Evolutionary conservation across 2,888 invertebrate species (phyloP), one percentile per base, ranked within the genome.

Genomic region (Eupithecia subumbrata): DNA sequence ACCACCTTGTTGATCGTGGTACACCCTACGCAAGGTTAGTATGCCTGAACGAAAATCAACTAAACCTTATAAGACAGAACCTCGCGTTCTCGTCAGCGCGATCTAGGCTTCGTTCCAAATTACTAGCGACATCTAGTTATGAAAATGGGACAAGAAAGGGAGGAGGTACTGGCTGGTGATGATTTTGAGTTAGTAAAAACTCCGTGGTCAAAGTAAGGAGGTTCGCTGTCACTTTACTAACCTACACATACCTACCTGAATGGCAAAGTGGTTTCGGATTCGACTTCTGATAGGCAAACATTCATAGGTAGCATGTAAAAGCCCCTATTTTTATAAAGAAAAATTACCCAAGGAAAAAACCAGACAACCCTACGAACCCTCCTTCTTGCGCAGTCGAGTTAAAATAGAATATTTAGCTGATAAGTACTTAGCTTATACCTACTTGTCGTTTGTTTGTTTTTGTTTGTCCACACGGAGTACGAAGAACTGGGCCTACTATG

Each of bases 1-100:
- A 95, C 95, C 95, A 95, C 95, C 96, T 95, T 89, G 91, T 1
- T 96, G 97, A 97, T 97, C 96, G 95, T 95, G 96, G 96, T 96
- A 91, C 92, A 95, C 96, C 95, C 96, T 96, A 93, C 96, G 96
- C 96, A 96, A 96, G 96, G 96, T 96, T 96, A 97, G 96, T 96
- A 95, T 95, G 91, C 22, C 67, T 0, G 0, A 0, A 0, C 0
- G 4, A 2, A 9, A 12, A 2, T 30, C 5, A n/a, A 69, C 48
- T 5, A 30, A 48, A 7, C 74, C 80, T 84, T 91, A 85, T 91
- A 88, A 89, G 87, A 76, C 5, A 37, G 22, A 16, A 48, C 34
- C 60, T 60, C 79, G 82, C 81, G 85, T 90, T 88, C 84, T 90
- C 83, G 82, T 85, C 83, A 90, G 68, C 93, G 91, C 87, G 89